Evolutionary conservation across 2,797 vertebrate genomes (phyloP).

Genomic region (Mus spretus): DNA sequence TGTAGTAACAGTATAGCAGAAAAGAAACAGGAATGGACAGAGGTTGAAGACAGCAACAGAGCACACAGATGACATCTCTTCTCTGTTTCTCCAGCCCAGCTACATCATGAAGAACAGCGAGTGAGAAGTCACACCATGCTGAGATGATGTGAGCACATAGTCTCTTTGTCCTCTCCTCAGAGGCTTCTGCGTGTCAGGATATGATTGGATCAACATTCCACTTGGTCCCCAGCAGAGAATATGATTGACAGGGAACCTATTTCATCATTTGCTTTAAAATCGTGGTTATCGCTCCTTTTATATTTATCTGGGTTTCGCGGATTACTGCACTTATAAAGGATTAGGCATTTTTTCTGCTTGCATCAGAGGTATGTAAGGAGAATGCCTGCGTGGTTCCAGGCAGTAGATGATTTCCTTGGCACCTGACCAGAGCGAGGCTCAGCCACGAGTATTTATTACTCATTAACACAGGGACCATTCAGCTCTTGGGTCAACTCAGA

Average conservation of each 20-base stretch:
- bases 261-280: slow-evolving; percentile 45
- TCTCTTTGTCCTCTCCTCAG: neutral
- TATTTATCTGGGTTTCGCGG: slow-evolving; percentile 28
- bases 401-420: slow-evolving; percentile 48
- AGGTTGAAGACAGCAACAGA: neutral
- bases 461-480: slow-evolving; percentile 37
- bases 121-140: neutral
- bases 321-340: slow-evolving; percentile 62
- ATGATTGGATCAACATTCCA: neutral
- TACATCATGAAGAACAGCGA: neutral
- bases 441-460: neutral
- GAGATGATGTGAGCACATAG: neutral
- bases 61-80: slow-evolving; percentile 16
- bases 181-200: neutral
- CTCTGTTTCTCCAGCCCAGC: neutral
- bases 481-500: slow-evolving; percentile 52
- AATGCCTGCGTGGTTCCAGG: slow-evolving; percentile 38
- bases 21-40: neutral
- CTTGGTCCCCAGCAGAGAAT: neutral
- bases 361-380: neutral
- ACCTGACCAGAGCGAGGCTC: neutral
- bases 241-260: neutral
- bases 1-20: neutral
- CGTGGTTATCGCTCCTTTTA: neutral
- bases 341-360: slow-evolving; percentile 61